Percentiles rank a stretch among this genome's conserved stretches.
Conservation (phyloP, 2,888 invertebrate species). For the Meandrusa payeni region DNA sequence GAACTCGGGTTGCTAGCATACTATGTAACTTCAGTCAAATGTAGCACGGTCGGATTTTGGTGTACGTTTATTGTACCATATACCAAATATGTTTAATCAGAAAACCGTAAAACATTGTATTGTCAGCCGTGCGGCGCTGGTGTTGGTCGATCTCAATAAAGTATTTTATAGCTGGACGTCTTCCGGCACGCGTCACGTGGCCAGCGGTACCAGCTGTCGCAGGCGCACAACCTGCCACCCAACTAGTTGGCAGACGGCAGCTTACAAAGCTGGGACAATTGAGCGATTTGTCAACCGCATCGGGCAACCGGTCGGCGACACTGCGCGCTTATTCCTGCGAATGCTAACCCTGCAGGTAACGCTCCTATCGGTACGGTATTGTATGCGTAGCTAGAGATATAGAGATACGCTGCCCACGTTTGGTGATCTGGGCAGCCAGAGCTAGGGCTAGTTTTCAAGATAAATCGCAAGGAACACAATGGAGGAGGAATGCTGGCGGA, state of each 20-base stretch:
- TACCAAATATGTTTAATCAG: slow-evolving; percentile 24
- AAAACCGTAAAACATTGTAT: slow-evolving; percentile 37
- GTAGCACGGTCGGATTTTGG: too few species aligned
- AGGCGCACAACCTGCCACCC: slow-evolving; percentile 65
- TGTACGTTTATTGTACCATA: too few species aligned
- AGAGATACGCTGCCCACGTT: slow-evolving; percentile 44
- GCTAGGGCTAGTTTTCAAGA: slow-evolving; percentile 64
- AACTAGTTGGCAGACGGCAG: slow-evolving; percentile 55
- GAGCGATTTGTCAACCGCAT: slow-evolving; percentile 78
- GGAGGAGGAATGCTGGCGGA: slow-evolving; percentile 69
- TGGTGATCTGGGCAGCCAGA: too few species aligned
- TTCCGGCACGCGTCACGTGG: slow-evolving; percentile 71
- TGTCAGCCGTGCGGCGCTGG: slow-evolving; percentile 45
- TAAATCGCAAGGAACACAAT: slow-evolving; percentile 75
- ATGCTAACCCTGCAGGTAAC: slow-evolving; percentile 51
- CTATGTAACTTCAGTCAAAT: too few species aligned
- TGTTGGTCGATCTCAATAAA: slow-evolving; percentile 65
- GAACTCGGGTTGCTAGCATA: too few species aligned
- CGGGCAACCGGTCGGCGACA: slow-evolving; percentile 61
- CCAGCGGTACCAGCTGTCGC: slow-evolving; percentile 53
- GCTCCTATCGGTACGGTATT: slow-evolving; percentile 54
- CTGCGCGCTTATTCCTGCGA: slow-evolving; percentile 51
- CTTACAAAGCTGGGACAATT: slow-evolving; percentile 65
- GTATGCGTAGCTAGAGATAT: slow-evolving; percentile 49
- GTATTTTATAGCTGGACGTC: slow-evolving; percentile 64